Base-by-base conservation (phyloP, 2,797 vertebrate genomes). In the Cichlasoma orientale region DNA sequence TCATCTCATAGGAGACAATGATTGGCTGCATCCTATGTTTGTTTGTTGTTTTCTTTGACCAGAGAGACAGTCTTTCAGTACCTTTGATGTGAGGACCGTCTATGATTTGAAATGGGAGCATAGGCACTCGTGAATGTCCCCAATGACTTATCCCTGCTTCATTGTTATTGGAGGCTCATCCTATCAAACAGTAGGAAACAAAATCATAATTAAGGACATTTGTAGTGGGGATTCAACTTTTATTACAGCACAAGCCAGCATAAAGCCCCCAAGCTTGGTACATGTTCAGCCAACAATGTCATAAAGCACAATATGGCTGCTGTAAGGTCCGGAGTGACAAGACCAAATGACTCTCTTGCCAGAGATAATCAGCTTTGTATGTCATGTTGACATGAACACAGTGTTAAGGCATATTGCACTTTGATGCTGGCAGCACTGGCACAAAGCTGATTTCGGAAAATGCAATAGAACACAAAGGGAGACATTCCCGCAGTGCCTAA, bases 191-290 rank as follows among this genome's bases (percentile, higher is more conserved):
- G 84, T 50, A n/a, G 83, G 86, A 91, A 90, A 92, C 90, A 92
- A 91, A 92, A 89, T 93, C 82, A 90, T 92, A 94, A 95, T 94
- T 94, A 94, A 92, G 84, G 89, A 90, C 86, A 87, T 92, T 93
- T 90, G 92, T 93, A 80, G 86, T 75, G 93, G 94, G 93, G 90
- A 94, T 94, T 92, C 85, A 84, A 91, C 88, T 92, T 91, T 92
- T 90, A 93, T 92, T 92, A 92, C 69, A 77, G 66, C 72, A 47
- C 82, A 82, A 86, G 90, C 81, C 75, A 80, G 82, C 86, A 87
- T 87, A 92, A 93, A 92, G 80, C 89, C 90, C 85, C 55, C 63
- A 85, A 86, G 91, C 85, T 76, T 86, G 79, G 75, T 84, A 84
- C 87, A 89, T 78, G 83, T 74, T 77, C 77, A 56, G 87, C 89